Base-by-base conservation (phyloP, 1,140 invertebrate species). In the Stegodyphus dumicola region DNA sequence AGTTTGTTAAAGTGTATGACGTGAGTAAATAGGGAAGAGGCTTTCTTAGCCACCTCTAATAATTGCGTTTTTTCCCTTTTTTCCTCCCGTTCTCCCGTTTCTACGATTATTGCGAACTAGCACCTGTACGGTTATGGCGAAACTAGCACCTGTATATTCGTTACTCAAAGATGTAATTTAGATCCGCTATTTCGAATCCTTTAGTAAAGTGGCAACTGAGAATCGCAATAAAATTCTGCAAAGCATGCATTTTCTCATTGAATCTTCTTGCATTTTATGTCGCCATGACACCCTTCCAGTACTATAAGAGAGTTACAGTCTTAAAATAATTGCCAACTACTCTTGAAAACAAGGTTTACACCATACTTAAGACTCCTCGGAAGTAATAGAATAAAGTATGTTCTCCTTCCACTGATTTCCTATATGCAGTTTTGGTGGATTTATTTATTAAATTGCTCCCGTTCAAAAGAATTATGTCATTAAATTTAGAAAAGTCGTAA, bases 1-100 rank as follows among this genome's bases (percentile, higher is more conserved):
- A 85, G 81, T 85, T 85, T 85, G 73, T 77, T 85, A 85, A 85
- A 85, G 81, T 85, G 81, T 85, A 85, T 85, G 74, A 77, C 60
- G 81, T 85, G 81, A 75, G 81, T 69, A 85, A 85, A 85, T 85
- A 76, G 81, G 66, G 49, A 83, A 75, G 56, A 83, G 80, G 80
- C 71, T 83, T 83, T 83, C 80, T 83, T 56, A 60, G 81, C 81
- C 65, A 52, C 56, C 74, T 85, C 81, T 75, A 85, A 33, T 85
- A 85, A 85, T 85, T 85, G 65, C 74, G 33, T 85, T 85, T 76
- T 67, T 70, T 79, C 10, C 56, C 9, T 75, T 17, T 75, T 33
- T 48, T 66, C 13, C 13, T 13, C 18, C 33, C 33, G 33, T 33
- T 33, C 33, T 33, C 33, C 33, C 33, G 33, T 75, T 75, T 75